Evolutionary conservation across 2,797 vertebrate genomes (phyloP).

Genomic region (Smutsia gigantea): DNA sequence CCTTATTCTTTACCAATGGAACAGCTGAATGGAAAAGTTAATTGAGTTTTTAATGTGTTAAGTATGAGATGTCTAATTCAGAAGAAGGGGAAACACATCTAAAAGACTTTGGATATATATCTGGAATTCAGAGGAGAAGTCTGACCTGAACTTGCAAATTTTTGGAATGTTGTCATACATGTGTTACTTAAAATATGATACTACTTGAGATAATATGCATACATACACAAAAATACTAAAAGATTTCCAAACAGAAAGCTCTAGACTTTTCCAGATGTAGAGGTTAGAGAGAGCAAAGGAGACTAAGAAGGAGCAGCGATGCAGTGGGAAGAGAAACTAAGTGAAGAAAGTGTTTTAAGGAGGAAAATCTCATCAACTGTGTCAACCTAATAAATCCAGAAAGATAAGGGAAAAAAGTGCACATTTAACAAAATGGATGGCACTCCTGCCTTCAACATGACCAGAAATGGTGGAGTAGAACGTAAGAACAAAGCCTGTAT

Average conservation of each 20-base stretch:
- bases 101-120: background rate
- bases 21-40: background rate
- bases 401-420: background rate
- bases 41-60: background rate
- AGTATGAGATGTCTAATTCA: background rate
- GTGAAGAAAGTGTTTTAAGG: background rate
- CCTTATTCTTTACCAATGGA: background rate
- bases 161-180: background rate
- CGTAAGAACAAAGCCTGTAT: background rate
- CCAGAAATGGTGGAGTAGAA: background rate
- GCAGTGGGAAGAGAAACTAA: background rate
- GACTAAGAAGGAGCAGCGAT: background rate
- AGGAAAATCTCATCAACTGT: background rate
- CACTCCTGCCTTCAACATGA: background rate
- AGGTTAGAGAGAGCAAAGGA: background rate
- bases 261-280: background rate
- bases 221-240: background rate
- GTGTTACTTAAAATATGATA: background rate
- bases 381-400: background rate
- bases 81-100: rapidly evolving
- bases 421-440: background rate
- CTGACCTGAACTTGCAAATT: background rate
- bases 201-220: background rate
- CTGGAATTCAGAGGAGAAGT: background rate
- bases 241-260: background rate